Evolutionary conservation across 2,797 vertebrate species (phyloP), one percentile per base, ranked within the genome.

Genomic region (Lacerta viridis): DNA sequence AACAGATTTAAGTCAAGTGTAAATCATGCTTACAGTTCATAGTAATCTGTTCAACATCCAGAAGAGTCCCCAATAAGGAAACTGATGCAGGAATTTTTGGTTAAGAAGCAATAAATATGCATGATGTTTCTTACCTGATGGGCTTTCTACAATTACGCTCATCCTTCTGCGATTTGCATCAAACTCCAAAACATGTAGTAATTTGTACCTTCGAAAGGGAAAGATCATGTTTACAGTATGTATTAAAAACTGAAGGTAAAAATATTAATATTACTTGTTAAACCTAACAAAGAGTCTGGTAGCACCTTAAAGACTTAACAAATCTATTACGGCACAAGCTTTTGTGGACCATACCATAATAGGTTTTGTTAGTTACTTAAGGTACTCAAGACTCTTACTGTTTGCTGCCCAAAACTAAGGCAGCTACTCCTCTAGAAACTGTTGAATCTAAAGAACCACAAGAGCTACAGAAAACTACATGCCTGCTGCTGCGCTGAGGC

Each of bases 141-240:
- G 98, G 88, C 97, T 97, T 94, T 99, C 97, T 33, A 99, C 97
- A 85, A 99, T 99, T 92, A 99, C 98, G 80, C 99, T 99, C 99
- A 99, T 99, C 92, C 98, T 97, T 85, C 99, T 98, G 92, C 99
- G 98, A 94, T 98, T 96, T 64, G 99, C 97, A 95, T 99, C 99
- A 90, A 99, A 99, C 96, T 99, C 99, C 87, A 99, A 96, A 64
- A 99, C 95, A 61, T 99, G 98, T 77, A 99, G 98, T 64, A 99
- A 96, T 95, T 98, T 98, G 94, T 98, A 99, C 91, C 99, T 99
- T 89, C 39, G 76, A 23, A 13, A 75, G 84, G 0, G 36, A 92
- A n/a, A 80, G 76, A 69, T 55, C 0, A 33, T 29, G 33, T 89
- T 94, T n/a, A 71, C n/a, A n/a, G 27, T 17, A 69, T 10, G 25